phyloP scores from a whole-genome alignment of 2,113 vertebrate genomes.

The Bujurquina vittata region DNA sequence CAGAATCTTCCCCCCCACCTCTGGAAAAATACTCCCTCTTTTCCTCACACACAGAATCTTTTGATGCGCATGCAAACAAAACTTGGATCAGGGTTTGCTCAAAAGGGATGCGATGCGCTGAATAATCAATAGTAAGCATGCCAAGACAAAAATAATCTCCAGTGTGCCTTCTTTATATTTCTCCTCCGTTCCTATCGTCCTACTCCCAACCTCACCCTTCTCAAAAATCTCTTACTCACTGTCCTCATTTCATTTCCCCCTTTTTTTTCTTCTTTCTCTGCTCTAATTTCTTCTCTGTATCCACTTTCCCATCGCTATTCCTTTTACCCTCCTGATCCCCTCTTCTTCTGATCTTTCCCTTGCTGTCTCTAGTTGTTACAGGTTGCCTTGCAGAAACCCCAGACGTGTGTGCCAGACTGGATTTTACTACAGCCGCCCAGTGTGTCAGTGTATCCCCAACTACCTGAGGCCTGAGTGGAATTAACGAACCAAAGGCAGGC shows the following conservation, averaged over 20 bases:
- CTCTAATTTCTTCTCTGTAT: background rate
- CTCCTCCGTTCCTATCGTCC: background rate
- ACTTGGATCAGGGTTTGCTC: conserved; percentile 45
- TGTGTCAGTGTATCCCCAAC: conserved; percentile 79
- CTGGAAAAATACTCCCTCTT: conserved; percentile 5
- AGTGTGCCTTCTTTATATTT: conserved; percentile 23
- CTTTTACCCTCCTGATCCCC: background rate
- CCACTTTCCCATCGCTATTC: background rate
- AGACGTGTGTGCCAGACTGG: conserved; percentile 48
- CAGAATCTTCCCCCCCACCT: conserved; percentile 1
- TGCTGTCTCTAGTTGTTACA: conserved; percentile 70
- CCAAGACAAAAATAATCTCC: conserved; percentile 35
- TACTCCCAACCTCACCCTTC: conserved; percentile 21
- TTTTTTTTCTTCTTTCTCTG: background rate
- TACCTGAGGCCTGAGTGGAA: conserved; percentile 76
- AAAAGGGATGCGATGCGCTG: conserved; percentile 49
- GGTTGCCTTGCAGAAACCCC: conserved; percentile 75
- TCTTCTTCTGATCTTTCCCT: background rate
- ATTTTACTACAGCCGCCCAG: conserved; percentile 75
- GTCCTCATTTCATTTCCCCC: background rate
- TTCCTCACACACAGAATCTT: conserved; percentile 24
- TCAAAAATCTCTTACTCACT: conserved; percentile 7
- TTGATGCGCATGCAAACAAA: conserved; percentile 52
- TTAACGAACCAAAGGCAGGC: conserved; percentile 16
- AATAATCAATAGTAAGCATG: conserved; percentile 37